Evolutionary conservation across 2,797 vertebrate species (phyloP).

Genomic region (Catamblyrhynchus diadema): DNA sequence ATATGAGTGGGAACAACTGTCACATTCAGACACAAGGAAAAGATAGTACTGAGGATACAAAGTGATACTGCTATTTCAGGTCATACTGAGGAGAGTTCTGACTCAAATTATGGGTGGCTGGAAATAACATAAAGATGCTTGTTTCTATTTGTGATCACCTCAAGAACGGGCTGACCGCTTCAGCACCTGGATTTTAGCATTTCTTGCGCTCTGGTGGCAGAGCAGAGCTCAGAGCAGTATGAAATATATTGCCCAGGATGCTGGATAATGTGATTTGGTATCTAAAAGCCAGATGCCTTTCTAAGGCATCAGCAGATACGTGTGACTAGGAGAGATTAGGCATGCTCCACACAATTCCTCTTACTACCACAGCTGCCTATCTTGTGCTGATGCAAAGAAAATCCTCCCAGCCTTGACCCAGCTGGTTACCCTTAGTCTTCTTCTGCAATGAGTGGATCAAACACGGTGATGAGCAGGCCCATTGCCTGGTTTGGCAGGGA

Average conservation of each 20-base stretch:
- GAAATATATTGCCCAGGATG: background rate
- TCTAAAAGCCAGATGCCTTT: background rate
- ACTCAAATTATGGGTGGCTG: background rate
- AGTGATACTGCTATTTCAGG: background rate
- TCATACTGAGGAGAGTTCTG: background rate
- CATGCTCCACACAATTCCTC: background rate
- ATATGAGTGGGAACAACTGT: background rate
- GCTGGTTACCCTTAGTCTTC: background rate
- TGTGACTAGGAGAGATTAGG: background rate
- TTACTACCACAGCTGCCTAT: background rate
- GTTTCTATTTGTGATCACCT: background rate
- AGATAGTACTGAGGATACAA: background rate
- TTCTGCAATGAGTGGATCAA: background rate
- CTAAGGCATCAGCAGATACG: background rate
- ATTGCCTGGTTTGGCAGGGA: background rate
- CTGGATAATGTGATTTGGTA: background rate
- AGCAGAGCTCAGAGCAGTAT: background rate
- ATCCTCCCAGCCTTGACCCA: background rate
- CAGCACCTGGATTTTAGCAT: background rate
- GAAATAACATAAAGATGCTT: background rate
- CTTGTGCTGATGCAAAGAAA: background rate
- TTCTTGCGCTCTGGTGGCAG: background rate
- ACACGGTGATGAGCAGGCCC: background rate
- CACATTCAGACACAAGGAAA: background rate
- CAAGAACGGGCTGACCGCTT: background rate